A percentile compares a stretch with the other conserved stretches of the same genome.
These are phyloP conservation scores for Sarcophaga bullata DNA, from an alignment of 1,140 invertebrate genomes.

Conservation along the genomic window DNA sequence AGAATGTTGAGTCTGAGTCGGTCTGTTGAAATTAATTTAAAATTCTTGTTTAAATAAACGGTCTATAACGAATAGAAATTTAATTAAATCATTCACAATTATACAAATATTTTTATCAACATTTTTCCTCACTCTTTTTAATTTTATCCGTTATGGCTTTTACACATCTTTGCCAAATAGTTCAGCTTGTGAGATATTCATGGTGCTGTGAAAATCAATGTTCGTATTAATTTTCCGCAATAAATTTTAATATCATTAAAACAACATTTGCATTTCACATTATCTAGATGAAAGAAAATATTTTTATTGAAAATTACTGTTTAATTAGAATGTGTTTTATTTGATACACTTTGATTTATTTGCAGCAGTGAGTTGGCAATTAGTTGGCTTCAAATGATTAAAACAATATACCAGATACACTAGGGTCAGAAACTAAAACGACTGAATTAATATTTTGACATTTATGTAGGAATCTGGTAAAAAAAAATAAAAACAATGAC, in stretches of 20 bases:
- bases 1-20: constrained; percentile 39
- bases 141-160: neutral
- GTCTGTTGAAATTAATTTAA: constrained; percentile 45
- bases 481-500: too few relatives aligned
- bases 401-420: too few relatives aligned
- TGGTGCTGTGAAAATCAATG: constrained; percentile 35
- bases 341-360: constrained; percentile 11
- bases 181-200: constrained; percentile 23
- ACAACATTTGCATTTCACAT: neutral
- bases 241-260: constrained; percentile 34
- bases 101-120: constrained; percentile 26
- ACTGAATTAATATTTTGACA: too few relatives aligned
- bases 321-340: constrained; percentile 29
- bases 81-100: constrained; percentile 43
- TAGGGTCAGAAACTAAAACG: too few relatives aligned
- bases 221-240: constrained; percentile 25
- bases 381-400: too few relatives aligned
- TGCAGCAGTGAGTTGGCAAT: too few relatives aligned
- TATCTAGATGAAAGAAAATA: neutral
- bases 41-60: constrained; percentile 45
- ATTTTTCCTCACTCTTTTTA: constrained; percentile 16
- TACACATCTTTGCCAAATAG: neutral
- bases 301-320: too few relatives aligned
- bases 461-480: too few relatives aligned
- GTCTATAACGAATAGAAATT: constrained; percentile 42